Evolutionary conservation across 2,888 invertebrate species (phyloP).

Genomic region (Clostera curtula): DNA sequence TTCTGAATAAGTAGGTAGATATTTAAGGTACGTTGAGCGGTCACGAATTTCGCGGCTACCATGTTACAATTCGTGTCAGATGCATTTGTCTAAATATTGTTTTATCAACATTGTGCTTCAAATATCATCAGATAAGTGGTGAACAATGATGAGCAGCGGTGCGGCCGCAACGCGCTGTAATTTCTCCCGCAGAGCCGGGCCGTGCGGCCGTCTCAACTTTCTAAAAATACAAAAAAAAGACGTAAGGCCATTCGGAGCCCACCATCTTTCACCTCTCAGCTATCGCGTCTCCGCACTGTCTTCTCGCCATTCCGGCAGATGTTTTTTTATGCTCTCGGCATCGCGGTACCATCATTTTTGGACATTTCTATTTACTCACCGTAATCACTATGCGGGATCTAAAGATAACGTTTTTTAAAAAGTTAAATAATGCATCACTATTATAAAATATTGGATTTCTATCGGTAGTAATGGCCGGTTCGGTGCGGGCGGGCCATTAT

Average conservation of each 20-base stretch:
- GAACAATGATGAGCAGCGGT: constrained; percentile 55
- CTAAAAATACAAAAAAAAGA: constrained; percentile 69
- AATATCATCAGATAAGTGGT: constrained; percentile 46
- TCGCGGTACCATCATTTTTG: constrained; percentile 23
- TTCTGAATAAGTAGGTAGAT: constrained; percentile 34
- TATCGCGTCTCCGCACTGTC: constrained; percentile 47
- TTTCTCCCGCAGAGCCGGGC: constrained; percentile 68
- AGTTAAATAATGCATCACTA: constrained; percentile 15
- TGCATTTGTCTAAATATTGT: constrained; percentile 5
- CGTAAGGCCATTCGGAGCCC: constrained; percentile 62
- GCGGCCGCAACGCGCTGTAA: constrained; percentile 44
- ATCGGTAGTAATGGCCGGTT: constrained; percentile 31
- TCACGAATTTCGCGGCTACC: neutral
- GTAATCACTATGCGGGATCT: constrained; percentile 17
- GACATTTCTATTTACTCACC: constrained; percentile 20
- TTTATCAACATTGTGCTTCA: constrained; percentile 18
- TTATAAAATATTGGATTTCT: too few relatives aligned
- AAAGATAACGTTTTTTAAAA: constrained; percentile 25
- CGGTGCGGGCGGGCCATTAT: constrained; percentile 31
- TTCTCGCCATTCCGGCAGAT: constrained; percentile 30
- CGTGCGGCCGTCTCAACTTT: constrained; percentile 68
- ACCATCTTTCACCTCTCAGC: constrained; percentile 68
- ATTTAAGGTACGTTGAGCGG: constrained; percentile 31
- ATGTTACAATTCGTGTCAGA: neutral
- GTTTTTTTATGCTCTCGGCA: constrained; percentile 30